A percentile compares a stretch with the other conserved stretches of the same genome.
phyloP scores from a whole-genome alignment of 2,797 vertebrate species.

The Notamacropus eugenii region DNA sequence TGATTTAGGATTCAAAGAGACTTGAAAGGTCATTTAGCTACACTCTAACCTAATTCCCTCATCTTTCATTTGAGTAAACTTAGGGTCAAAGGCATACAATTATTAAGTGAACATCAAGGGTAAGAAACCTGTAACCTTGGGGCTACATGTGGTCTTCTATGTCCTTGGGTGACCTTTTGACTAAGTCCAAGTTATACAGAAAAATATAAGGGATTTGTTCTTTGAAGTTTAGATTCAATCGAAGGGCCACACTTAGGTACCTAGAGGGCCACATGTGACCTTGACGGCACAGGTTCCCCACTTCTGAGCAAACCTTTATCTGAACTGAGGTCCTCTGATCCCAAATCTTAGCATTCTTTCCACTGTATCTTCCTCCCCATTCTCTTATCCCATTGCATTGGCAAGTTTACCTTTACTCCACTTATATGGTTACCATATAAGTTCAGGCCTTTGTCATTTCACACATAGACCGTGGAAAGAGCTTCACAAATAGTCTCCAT shows the following conservation, averaged over 20 bases:
- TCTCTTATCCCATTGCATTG: not conserved
- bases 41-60: not conserved
- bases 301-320: not conserved
- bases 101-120: not conserved
- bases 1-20: not conserved
- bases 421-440: not conserved
- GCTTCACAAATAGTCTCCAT: not conserved
- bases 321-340: not conserved
- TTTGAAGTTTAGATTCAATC: too few relatives aligned
- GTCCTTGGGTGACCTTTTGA: too few relatives aligned
- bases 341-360: not conserved
- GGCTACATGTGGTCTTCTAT: too few relatives aligned
- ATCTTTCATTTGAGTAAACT: not conserved
- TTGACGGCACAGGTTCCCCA: too few relatives aligned
- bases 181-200: too few relatives aligned
- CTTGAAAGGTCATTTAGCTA: not conserved
- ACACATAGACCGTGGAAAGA: not conserved
- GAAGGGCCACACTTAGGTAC: too few relatives aligned
- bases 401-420: not conserved
- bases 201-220: too few relatives aligned
- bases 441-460: not conserved
- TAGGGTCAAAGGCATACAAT: not conserved
- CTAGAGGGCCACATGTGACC: too few relatives aligned
- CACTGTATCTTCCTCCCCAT: not conserved
- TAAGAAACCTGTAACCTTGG: too few relatives aligned